Percentiles rank a stretch among this genome's conserved stretches.
phyloP scores from a whole-genome alignment of 1,140 invertebrate species.

The Lepidurus apus region DNA sequence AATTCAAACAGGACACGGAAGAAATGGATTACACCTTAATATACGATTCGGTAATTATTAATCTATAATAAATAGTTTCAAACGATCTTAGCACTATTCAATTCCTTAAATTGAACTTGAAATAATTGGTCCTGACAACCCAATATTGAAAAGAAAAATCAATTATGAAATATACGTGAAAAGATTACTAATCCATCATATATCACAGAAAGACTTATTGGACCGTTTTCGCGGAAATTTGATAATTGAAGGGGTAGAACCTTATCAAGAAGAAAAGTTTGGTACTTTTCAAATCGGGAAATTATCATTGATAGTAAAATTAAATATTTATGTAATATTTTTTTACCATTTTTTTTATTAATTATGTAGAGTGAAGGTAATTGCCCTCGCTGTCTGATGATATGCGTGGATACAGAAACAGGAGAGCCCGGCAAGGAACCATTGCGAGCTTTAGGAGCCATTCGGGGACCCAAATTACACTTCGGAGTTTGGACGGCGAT shows the following conservation, averaged over 20 bases:
- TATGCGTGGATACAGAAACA: conserved; percentile 81
- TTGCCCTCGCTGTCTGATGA: conserved; percentile 88
- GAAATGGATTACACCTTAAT: neutral
- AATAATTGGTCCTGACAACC: too few relatives aligned
- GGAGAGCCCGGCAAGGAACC: conserved; percentile 75
- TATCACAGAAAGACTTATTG: conserved; percentile 47
- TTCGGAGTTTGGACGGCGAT: conserved; percentile 57
- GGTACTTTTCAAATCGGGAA: conserved; percentile 61
- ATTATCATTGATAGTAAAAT: conserved; percentile 57
- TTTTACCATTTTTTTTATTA: neutral
- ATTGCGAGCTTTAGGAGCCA: conserved; percentile 67
- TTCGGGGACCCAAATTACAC: conserved; percentile 64
- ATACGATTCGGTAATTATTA: neutral
- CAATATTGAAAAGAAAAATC: too few relatives aligned
- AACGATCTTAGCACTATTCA: too few relatives aligned
- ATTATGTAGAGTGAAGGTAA: conserved; percentile 61
- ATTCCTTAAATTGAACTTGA: too few relatives aligned
- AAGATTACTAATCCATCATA: neutral
- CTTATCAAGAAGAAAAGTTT: conserved; percentile 73
- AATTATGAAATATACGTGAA: neutral
- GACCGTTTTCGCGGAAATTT: conserved; percentile 56
- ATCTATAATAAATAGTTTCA: too few relatives aligned
- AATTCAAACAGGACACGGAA: neutral
- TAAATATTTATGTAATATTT: neutral
- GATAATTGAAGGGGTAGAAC: conserved; percentile 46